Conservation (phyloP, 2,888 invertebrate genomes). For the Carabus problematicus region DNA sequence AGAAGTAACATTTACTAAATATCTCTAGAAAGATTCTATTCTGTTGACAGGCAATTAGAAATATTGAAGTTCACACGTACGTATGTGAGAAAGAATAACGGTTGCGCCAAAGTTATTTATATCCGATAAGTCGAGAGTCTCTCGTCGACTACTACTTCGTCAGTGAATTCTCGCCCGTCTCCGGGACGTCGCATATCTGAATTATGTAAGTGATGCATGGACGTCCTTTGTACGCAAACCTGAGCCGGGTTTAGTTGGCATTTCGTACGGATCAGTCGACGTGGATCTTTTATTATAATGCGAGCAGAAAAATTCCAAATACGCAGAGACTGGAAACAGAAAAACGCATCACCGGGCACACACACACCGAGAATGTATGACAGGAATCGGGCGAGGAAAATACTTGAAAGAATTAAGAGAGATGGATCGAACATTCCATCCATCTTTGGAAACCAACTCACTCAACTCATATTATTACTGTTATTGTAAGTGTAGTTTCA, state of each 20-base stretch:
- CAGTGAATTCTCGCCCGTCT: not conserved
- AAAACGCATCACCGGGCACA: not conserved
- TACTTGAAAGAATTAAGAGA: conserved; percentile 14
- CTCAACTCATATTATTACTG: no score
- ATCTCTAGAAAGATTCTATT: no score
- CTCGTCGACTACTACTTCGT: no score
- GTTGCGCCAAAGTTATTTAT: no score
- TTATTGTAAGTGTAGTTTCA: no score
- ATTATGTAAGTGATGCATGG: conserved; percentile 35
- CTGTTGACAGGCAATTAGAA: no score
- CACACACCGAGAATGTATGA: not conserved
- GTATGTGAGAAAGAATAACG: no score
- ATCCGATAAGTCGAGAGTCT: no score
- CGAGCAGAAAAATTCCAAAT: conserved; percentile 17
- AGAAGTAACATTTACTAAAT: no score
- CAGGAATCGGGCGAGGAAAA: conserved; percentile 9
- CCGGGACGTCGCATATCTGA: conserved; percentile 22
- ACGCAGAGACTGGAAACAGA: not conserved
- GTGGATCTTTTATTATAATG: conserved; percentile 24
- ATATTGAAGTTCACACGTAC: no score
- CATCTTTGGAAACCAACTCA: no score
- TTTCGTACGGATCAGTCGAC: conserved; percentile 16
- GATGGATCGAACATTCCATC: conserved; percentile 26
- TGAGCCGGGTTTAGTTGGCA: not conserved
- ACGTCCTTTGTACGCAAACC: conserved; percentile 5